phyloP scores from a whole-genome alignment of 2,113 vertebrate species.

The Ploceus nigricollis region DNA sequence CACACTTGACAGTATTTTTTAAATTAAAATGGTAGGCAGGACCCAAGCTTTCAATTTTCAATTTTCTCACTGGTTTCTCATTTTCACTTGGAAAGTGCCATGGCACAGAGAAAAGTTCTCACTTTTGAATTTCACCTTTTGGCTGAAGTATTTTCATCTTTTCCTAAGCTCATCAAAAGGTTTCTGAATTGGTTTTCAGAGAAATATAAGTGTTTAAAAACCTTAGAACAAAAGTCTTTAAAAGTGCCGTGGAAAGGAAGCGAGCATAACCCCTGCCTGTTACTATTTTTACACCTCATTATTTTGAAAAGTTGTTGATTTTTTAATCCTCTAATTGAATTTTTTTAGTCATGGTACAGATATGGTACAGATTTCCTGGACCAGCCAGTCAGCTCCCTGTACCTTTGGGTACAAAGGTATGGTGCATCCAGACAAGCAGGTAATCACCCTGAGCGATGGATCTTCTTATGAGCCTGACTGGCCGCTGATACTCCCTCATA shows the following conservation, averaged over 20 bases:
- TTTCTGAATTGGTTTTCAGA: neutral
- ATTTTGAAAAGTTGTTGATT: neutral
- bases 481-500: neutral
- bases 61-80: neutral
- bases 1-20: neutral
- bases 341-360: neutral
- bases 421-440: neutral
- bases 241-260: neutral
- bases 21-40: neutral
- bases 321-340: neutral
- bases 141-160: neutral
- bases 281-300: neutral
- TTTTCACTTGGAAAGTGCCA: neutral
- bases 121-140: neutral
- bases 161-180: neutral
- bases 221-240: neutral
- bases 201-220: neutral
- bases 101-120: neutral
- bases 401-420: neutral
- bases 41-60: neutral
- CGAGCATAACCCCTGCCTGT: neutral
- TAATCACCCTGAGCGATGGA: neutral
- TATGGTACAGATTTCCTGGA: neutral
- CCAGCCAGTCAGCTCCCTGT: neutral
- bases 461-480: neutral